Percentiles rank a stretch among this genome's conserved stretches.
These are phyloP conservation scores for Pionites leucogaster DNA, from an alignment of 2,113 vertebrate genomes.

Conservation along the genomic window DNA sequence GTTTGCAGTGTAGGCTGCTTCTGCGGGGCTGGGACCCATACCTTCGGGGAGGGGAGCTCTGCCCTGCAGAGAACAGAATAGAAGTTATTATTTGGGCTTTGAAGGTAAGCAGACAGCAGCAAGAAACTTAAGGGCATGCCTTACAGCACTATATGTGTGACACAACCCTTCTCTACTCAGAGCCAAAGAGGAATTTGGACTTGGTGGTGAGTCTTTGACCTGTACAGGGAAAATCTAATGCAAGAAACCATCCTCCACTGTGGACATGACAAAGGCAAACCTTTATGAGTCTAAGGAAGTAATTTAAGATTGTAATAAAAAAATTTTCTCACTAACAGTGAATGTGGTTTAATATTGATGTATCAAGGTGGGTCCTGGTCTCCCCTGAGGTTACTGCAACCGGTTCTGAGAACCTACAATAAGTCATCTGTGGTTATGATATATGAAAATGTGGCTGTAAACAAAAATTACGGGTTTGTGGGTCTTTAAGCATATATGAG, in stretches of 20 bases:
- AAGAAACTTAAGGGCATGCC: accelerated
- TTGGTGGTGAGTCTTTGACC: accelerated
- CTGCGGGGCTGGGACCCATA: neutral
- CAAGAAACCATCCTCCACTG: neutral
- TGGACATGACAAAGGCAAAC: neutral
- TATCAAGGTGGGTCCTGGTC: neutral
- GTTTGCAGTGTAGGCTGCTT: neutral
- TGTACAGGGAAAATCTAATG: accelerated
- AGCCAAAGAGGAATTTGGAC: neutral
- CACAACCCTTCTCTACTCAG: neutral
- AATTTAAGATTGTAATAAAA: neutral
- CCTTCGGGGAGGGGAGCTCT: slow-evolving; percentile 15
- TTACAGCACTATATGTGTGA: neutral
- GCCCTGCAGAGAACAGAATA: neutral
- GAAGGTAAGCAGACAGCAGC: neutral
- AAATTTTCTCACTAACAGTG: neutral
- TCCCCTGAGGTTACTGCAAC: neutral
- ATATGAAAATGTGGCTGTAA: neutral
- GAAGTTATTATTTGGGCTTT: neutral
- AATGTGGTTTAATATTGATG: neutral
- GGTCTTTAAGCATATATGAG: neutral
- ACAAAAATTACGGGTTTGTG: neutral
- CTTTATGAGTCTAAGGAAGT: neutral
- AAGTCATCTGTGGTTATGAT: neutral
- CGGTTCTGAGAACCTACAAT: neutral